phyloP scores from a whole-genome alignment of 2,888 invertebrate species.

The Chaetogeoica ovagalla region DNA sequence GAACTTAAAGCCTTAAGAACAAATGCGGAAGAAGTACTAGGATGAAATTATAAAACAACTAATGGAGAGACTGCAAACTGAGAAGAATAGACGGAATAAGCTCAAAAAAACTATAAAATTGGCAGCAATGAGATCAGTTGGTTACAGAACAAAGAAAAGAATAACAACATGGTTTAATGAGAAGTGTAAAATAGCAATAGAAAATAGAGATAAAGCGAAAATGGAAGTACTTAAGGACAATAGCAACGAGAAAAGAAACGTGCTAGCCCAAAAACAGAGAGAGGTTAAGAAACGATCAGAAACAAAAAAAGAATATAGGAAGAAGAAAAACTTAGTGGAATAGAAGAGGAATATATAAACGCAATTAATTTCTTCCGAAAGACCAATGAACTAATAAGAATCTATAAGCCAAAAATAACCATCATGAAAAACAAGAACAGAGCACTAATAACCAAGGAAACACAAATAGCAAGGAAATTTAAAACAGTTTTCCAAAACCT shows the following conservation, averaged over 20 bases:
- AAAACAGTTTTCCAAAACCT: constrained; percentile 15
- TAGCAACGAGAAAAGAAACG: too few species aligned
- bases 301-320: too few species aligned
- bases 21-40: constrained; percentile 9
- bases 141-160: constrained; percentile 25
- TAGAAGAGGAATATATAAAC: neutral
- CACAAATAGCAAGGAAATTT: constrained; percentile 23
- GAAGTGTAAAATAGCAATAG: constrained; percentile 22
- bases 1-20: constrained; percentile 20
- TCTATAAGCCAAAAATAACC: constrained; percentile 17
- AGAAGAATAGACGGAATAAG: constrained; percentile 5
- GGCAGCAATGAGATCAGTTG: constrained; percentile 13
- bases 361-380: neutral
- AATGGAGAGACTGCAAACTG: neutral
- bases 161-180: constrained; percentile 22
- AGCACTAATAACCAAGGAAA: constrained; percentile 9
- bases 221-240: too few species aligned
- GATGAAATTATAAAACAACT: constrained; percentile 14
- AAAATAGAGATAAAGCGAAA: constrained; percentile 21
- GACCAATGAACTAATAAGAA: constrained; percentile 13
- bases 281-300: too few species aligned
- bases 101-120: neutral
- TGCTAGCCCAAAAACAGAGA: too few species aligned
- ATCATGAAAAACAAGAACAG: constrained; percentile 17
- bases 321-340: too few species aligned